Evolutionary conservation across 2,888 invertebrate genomes (phyloP).

Genomic region (Hirtodrosophila trivittata): DNA sequence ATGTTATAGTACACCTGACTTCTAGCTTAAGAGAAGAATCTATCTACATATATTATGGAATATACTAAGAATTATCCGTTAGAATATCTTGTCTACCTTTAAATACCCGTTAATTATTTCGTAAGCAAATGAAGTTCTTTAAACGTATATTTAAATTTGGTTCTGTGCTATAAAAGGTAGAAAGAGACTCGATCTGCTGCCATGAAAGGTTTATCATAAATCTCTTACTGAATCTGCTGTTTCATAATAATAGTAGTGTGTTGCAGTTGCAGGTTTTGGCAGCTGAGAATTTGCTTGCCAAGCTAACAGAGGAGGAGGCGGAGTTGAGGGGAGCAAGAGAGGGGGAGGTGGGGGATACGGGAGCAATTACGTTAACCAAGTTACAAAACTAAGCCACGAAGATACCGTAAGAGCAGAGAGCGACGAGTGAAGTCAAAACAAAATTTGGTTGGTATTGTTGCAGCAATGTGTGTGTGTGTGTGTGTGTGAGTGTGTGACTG

Average conservation of each 20-base stretch:
- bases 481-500: not conserved
- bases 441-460: constrained; percentile 8
- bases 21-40: too few species aligned
- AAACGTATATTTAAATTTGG: not conserved
- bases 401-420: constrained; percentile 19
- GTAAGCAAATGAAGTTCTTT: too few species aligned
- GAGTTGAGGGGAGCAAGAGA: not conserved
- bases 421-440: constrained; percentile 2
- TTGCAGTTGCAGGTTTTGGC: constrained; percentile 4
- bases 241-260: constrained; percentile 14
- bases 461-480: constrained; percentile 6
- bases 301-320: not conserved
- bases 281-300: constrained; percentile 16
- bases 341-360: constrained; percentile 8
- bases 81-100: too few species aligned
- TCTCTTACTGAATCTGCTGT: constrained; percentile 3
- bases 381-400: constrained; percentile 32
- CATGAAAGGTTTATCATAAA: constrained; percentile 5
- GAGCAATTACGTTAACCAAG: constrained; percentile 40
- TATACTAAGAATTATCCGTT: too few species aligned
- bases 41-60: too few species aligned
- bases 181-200: not conserved
- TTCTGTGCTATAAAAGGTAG: not conserved
- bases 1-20: too few species aligned
- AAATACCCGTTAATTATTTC: too few species aligned